Percentiles rank a stretch among this genome's conserved stretches.
Evolutionary conservation across 2,888 invertebrate genomes (phyloP).

Genomic region (Rotaria macrura): DNA sequence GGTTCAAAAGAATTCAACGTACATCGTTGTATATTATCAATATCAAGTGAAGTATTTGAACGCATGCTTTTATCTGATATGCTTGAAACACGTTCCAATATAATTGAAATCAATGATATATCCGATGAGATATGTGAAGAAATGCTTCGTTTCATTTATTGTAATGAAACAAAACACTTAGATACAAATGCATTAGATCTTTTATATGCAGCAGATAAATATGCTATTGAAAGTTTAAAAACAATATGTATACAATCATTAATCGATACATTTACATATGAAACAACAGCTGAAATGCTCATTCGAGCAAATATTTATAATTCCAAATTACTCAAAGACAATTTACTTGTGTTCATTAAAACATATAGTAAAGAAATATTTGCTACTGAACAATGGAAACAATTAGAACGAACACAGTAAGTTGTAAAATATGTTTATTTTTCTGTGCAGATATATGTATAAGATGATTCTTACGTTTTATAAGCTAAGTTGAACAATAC

Average conservation of each 20-base stretch:
- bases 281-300: slow-evolving; percentile 13
- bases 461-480: no score
- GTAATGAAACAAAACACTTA: slow-evolving; percentile 19
- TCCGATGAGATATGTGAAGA: not conserved
- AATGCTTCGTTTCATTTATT: slow-evolving; percentile 14
- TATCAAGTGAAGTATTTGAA: not conserved
- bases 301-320: slow-evolving; percentile 5
- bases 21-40: slow-evolving; percentile 5
- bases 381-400: slow-evolving; percentile 3
- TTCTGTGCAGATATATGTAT: no score
- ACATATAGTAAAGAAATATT: slow-evolving; percentile 17
- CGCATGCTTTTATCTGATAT: not conserved
- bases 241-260: slow-evolving; percentile 4
- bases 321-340: slow-evolving; percentile 10
- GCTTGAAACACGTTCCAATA: not conserved
- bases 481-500: no score
- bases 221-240: slow-evolving; percentile 18
- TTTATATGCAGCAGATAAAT: slow-evolving; percentile 8
- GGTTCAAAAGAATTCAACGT: not conserved
- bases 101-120: slow-evolving; percentile 21
- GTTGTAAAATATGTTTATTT: no score
- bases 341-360: slow-evolving; percentile 14
- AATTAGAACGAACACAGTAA: slow-evolving; percentile 17
- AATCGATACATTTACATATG: slow-evolving; percentile 5
- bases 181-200: slow-evolving; percentile 11